Base-by-base conservation (phyloP, 1,140 invertebrate species). In the Phymastichus coffea region DNA sequence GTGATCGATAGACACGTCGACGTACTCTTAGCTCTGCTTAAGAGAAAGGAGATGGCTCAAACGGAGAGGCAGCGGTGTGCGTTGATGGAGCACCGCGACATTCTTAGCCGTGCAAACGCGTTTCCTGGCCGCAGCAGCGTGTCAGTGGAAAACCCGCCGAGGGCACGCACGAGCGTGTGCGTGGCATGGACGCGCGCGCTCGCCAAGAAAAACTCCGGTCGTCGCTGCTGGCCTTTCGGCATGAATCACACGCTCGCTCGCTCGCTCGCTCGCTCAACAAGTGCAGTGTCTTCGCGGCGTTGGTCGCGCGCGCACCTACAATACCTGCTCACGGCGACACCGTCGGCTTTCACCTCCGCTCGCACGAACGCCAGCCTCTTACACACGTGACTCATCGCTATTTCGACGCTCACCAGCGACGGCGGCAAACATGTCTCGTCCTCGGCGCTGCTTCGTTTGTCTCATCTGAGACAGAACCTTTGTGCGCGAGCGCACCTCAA, bases 201-300 rank as follows among this genome's bases (percentile, higher is more conserved):
- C n/a, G n/a, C n/a, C n/a, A 12, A 1, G 19, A 40, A 22, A 51
- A 37, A n/a, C 1, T 15, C 38, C 2, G 41, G 12, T 23, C 41
- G 17, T 23, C 23, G n/a, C 4, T 40, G 9, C 14, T 17, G 26
- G 6, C 30, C 43, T 35, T 55, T 26, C 28, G 40, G 44, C 26
- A 46, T 69, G 67, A 69, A 57, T 71, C 70, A 70, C 41, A n/a
- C n/a, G n/a, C n/a, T n/a, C n/a, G n/a, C n/a, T 22, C 19, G 17
- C 20, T 38, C 47, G 49, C 22, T 15, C 1, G 4, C n/a, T 14
- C 35, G 28, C 22, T 28, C 35, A 25, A 64, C 54, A 66, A 63
- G 64, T 56, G 53, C 51, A 51, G 28, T 30, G 17, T 49, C 41
- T 38, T 61, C 54, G 57, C 56, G 57, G 54, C 51, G 25, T 3